These are phyloP conservation scores for Hedychridium roseum DNA, from an alignment of 2,888 invertebrate species.

Conservation along the genomic window DNA sequence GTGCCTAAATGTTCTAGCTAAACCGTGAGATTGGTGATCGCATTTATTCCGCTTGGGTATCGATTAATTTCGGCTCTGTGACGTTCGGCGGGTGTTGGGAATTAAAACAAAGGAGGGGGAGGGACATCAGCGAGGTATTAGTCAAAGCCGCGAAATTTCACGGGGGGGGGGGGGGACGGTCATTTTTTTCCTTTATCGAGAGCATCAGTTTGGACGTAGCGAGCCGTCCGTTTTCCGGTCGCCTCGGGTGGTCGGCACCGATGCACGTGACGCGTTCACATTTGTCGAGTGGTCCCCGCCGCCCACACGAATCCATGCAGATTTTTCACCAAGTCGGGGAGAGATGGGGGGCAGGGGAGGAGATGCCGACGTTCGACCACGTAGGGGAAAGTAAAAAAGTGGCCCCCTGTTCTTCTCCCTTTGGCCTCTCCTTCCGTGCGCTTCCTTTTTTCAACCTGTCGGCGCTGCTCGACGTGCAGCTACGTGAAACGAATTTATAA, in stretches of 20 bases:
- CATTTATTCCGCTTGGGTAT: too few relatives aligned
- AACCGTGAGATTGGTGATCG: too few relatives aligned
- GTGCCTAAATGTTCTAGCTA: too few relatives aligned
- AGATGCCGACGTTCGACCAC: too few relatives aligned
- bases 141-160: too few relatives aligned
- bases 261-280: conserved; percentile 31
- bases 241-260: conserved; percentile 18
- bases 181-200: conserved; percentile 23
- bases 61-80: too few relatives aligned
- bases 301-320: conserved; percentile 48
- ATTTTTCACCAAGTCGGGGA: conserved; percentile 58
- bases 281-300: conserved; percentile 6
- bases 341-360: too few relatives aligned
- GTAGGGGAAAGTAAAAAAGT: too few relatives aligned
- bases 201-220: conserved; percentile 25
- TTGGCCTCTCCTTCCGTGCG: conserved; percentile 8
- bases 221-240: conserved; percentile 14
- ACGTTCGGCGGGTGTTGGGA: too few relatives aligned
- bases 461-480: conserved; percentile 45
- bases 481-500: conserved; percentile 60
- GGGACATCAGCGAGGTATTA: too few relatives aligned
- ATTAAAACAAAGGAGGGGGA: too few relatives aligned
- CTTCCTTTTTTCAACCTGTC: conserved; percentile 53
- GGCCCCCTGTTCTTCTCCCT: conserved; percentile 13
- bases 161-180: too few relatives aligned